Percentiles rank a stretch among this genome's conserved stretches.
phyloP scores from a whole-genome alignment of 2,888 invertebrate species.

The Brassicogethes aeneus region DNA sequence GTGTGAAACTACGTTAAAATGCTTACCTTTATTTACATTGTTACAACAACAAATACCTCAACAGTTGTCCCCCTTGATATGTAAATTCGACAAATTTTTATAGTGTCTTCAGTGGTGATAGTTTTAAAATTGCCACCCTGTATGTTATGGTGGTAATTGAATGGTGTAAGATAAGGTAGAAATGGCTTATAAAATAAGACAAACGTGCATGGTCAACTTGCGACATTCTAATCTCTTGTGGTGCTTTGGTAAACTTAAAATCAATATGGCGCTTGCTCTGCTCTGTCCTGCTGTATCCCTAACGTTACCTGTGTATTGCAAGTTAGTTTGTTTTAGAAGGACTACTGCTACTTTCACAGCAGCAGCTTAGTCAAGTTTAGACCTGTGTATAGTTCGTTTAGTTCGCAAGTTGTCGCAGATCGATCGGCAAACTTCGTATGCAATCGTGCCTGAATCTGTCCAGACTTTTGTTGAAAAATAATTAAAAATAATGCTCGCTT shows the following conservation, averaged over 20 bases:
- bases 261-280: conserved; percentile 43
- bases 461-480: conserved; percentile 11
- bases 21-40: no score
- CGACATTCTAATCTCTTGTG: conserved; percentile 13
- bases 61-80: no score
- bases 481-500: neutral
- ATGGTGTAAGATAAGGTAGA: no score
- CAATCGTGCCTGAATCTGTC: conserved; percentile 24
- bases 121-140: no score
- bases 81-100: no score
- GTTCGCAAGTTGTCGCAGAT: conserved; percentile 32
- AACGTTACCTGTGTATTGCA: conserved; percentile 34
- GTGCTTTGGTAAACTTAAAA: conserved; percentile 33
- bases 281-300: conserved; percentile 30
- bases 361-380: conserved; percentile 34
- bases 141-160: no score
- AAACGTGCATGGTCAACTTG: neutral
- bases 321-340: conserved; percentile 25
- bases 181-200: no score
- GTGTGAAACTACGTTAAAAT: no score
- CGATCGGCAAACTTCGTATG: conserved; percentile 33
- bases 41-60: no score
- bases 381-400: conserved; percentile 35
- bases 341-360: neutral
- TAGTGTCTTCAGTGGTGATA: no score